Percentiles rank a stretch among this genome's conserved stretches.
These are phyloP conservation scores for Synchiropus splendidus DNA, from an alignment of 2,113 vertebrate genomes.

Conservation along the genomic window DNA sequence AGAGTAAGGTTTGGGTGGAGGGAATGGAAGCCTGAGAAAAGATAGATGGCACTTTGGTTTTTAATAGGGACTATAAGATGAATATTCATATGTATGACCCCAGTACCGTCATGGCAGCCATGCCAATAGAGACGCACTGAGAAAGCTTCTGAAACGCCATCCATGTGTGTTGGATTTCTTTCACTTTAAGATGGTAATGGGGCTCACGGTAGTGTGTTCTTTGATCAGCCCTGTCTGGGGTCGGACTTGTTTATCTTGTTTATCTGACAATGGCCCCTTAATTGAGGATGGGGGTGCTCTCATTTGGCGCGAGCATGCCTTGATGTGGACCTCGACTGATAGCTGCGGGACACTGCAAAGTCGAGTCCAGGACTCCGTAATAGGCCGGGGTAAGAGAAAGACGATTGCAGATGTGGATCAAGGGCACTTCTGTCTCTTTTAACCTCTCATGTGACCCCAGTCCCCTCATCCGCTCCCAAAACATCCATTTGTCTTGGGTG, in stretches of 20 bases:
- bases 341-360: constrained; percentile 47
- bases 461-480: constrained; percentile 28
- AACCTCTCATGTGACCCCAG: constrained; percentile 47
- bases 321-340: constrained; percentile 55
- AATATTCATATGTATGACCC: too few species aligned
- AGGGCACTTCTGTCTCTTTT: constrained; percentile 41
- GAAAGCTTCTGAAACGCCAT: too few species aligned
- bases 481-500: constrained; percentile 11
- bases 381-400: constrained; percentile 54
- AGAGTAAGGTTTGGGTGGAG: too few species aligned
- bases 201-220: constrained; percentile 54
- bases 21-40: too few species aligned
- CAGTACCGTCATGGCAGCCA: too few species aligned
- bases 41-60: too few species aligned
- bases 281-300: constrained; percentile 33
- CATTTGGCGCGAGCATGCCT: constrained; percentile 51
- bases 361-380: constrained; percentile 42
- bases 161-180: constrained; percentile 68
- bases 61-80: too few species aligned
- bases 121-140: too few species aligned
- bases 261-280: constrained; percentile 66
- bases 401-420: constrained; percentile 61
- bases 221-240: constrained; percentile 66
- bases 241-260: constrained; percentile 68
- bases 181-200: constrained; percentile 57